Evolutionary conservation across 2,797 vertebrate species (phyloP).

Genomic region (Steatocranus sp.): DNA sequence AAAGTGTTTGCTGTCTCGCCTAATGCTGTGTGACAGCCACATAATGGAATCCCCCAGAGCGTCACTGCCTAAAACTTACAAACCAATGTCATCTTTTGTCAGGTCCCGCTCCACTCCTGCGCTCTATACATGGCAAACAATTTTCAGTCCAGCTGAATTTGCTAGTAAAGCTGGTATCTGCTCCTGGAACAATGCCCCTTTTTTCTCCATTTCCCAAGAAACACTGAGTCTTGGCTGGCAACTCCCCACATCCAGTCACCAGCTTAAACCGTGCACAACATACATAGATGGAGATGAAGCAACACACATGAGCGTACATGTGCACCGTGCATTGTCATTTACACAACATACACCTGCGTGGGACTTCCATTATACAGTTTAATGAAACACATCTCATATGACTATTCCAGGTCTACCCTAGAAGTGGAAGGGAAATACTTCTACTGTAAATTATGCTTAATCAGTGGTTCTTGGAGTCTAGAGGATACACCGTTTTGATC

Average conservation of each 20-base stretch:
- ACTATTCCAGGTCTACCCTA: conserved; percentile 29
- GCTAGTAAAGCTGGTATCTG: conserved; percentile 68
- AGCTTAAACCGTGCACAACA: not conserved
- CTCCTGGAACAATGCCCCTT: conserved; percentile 60
- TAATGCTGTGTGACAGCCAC: conserved; percentile 81
- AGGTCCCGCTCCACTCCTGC: conserved; percentile 65
- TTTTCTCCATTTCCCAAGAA: conserved; percentile 55
- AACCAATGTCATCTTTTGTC: conserved; percentile 82
- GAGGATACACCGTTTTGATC: conserved; percentile 76
- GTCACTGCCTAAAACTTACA: conserved; percentile 73
- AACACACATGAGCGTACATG: not conserved
- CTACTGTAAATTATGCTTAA: conserved; percentile 68
- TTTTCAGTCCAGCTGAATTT: conserved; percentile 71
- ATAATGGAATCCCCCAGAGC: conserved; percentile 79
- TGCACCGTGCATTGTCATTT: not conserved
- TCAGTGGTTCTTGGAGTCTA: conserved; percentile 53
- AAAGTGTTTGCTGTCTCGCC: conserved; percentile 81
- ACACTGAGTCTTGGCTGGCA: conserved; percentile 47
- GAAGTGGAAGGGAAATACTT: conserved; percentile 57
- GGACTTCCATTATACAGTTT: conserved; percentile 19
- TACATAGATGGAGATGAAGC: not conserved
- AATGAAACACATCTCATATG: conserved; percentile 56
- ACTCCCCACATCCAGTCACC: conserved; percentile 9
- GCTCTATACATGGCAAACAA: conserved; percentile 72
- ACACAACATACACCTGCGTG: not conserved